phyloP scores from a whole-genome alignment of 2,113 vertebrate genomes.

The Rafetus swinhoei region DNA sequence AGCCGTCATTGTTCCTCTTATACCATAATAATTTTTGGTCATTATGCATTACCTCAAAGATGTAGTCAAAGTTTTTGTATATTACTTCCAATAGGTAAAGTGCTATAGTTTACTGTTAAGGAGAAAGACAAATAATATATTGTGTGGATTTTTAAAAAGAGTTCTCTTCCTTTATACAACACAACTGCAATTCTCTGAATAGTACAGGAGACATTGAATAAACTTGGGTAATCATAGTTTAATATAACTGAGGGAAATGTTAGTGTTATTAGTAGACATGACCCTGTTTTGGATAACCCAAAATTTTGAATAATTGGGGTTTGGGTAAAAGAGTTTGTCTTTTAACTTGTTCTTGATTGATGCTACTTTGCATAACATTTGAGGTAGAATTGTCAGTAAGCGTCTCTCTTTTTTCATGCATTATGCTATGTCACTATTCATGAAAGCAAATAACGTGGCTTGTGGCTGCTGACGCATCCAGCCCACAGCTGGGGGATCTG shows the following conservation, averaged over 20 bases:
- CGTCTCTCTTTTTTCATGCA: not conserved
- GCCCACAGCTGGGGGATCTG: fast-evolving
- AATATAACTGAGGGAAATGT: not conserved
- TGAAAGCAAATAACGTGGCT: not conserved
- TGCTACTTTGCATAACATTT: not conserved
- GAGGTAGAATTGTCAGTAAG: not conserved
- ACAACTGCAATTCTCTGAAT: not conserved
- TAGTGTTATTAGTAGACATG: not conserved
- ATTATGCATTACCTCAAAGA: not conserved
- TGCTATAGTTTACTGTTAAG: not conserved
- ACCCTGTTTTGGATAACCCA: not conserved
- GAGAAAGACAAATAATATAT: not conserved
- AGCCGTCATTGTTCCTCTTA: not conserved
- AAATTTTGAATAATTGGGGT: not conserved
- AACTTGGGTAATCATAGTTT: not conserved
- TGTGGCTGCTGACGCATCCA: not conserved
- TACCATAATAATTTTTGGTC: not conserved
- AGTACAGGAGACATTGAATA: not conserved
- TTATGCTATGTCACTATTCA: not conserved
- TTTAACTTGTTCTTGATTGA: not conserved
- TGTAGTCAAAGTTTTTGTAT: not conserved
- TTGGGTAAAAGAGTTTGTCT: not conserved
- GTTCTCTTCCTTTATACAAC: not conserved
- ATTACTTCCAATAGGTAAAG: not conserved
- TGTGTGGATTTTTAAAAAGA: not conserved